A percentile compares a stretch with the other conserved stretches of the same genome.
These are phyloP conservation scores for Machimus atricapillus DNA, from an alignment of 2,888 invertebrate genomes.

Conservation along the genomic window DNA sequence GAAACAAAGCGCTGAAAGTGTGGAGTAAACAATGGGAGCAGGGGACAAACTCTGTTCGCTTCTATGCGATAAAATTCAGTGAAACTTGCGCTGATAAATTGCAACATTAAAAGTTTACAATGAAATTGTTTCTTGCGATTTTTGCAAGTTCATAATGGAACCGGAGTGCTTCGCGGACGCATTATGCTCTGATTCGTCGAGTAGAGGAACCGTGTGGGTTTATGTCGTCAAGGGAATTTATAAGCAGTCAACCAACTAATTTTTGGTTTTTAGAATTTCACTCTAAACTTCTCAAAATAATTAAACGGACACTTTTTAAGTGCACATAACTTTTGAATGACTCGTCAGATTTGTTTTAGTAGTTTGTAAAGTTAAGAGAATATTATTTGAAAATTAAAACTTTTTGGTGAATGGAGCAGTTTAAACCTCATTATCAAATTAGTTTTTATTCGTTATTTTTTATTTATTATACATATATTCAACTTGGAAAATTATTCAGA, in stretches of 20 bases:
- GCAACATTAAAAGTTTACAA: background rate
- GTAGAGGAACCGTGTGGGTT: background rate
- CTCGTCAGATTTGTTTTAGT: background rate
- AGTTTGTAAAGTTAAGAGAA: background rate
- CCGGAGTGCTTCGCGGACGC: background rate
- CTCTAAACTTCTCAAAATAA: background rate
- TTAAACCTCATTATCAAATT: too few species aligned
- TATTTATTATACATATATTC: too few species aligned
- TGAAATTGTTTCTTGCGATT: background rate
- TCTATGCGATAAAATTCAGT: background rate
- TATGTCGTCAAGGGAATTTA: background rate
- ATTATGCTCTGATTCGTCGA: background rate
- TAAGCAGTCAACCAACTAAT: background rate
- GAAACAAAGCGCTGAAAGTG: background rate
- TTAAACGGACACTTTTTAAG: background rate
- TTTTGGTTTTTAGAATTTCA: background rate
- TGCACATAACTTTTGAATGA: background rate
- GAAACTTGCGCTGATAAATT: background rate
- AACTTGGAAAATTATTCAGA: too few species aligned
- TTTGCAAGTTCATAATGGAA: background rate
- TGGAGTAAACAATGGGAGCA: background rate
- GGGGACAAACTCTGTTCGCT: background rate
- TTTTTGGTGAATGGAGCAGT: too few species aligned
- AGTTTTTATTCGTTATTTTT: too few species aligned
- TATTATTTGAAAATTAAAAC: too few species aligned